Evolutionary conservation across 2,888 invertebrate genomes (phyloP).

Genomic region (Liposcelis brunnea): DNA sequence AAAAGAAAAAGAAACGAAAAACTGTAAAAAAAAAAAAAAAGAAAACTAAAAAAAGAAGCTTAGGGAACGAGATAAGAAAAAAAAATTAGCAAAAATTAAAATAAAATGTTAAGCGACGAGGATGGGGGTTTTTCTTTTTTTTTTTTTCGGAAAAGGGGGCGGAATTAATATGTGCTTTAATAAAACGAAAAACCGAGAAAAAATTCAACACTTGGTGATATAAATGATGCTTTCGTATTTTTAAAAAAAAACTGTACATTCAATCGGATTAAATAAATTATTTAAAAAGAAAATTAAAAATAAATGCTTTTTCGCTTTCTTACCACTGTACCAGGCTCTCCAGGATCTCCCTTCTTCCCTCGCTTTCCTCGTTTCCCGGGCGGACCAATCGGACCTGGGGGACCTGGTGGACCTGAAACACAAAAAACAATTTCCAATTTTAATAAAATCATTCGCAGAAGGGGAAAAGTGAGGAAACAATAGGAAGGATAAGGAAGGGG

Average conservation of each 20-base stretch:
- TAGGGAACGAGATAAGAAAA: constrained; percentile 14
- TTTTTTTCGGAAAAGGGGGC: constrained; percentile 5
- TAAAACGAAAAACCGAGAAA: constrained; percentile 11
- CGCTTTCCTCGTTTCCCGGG: constrained; percentile 77
- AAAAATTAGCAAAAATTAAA: constrained; percentile 22
- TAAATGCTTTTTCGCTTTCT: constrained; percentile 29
- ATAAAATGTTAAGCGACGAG: constrained; percentile 17
- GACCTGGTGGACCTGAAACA: constrained; percentile 60
- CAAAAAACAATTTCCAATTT: constrained; percentile 15
- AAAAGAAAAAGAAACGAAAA: constrained; percentile 22
- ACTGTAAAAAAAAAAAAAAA: constrained; percentile 26
- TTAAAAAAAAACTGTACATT: constrained; percentile 4
- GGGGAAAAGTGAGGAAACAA: neutral
- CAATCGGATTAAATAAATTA: neutral
- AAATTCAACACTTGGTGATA: constrained; percentile 10
- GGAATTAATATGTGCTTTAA: too few species aligned
- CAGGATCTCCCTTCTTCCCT: constrained; percentile 75
- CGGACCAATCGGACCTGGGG: constrained; percentile 68
- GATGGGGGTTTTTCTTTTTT: neutral
- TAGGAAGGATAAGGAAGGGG: neutral
- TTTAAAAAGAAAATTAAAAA: constrained; percentile 5
- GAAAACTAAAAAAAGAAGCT: constrained; percentile 17
- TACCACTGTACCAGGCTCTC: constrained; percentile 65
- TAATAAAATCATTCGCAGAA: neutral
- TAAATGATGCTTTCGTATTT: neutral